Evolutionary conservation across 1,140 invertebrate genomes (phyloP), one percentile per base, ranked within the genome.

Genomic region (Mya arenaria): DNA sequence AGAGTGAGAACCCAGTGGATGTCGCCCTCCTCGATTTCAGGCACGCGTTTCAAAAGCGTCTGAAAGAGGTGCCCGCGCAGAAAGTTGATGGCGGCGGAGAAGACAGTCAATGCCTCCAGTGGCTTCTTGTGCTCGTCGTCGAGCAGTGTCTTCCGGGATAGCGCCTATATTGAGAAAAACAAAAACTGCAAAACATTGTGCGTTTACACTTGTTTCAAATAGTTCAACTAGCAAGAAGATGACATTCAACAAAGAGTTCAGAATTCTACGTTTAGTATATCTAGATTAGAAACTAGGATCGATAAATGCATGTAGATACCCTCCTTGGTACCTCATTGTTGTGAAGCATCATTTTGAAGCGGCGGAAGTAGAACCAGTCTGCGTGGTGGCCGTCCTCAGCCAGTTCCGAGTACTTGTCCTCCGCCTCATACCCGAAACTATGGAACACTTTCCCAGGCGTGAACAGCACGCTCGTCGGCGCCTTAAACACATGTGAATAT

Each of bases 51-150:
- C 23, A n/a, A 32, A 37, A 60, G 5, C 15, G 19, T 39, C 3
- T 74, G 13, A 0, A 74, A 17, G 2, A 60, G 52, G 41, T 74
- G 32, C 6, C 60, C 17, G 3, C 39, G 56, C 15, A 60, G 8
- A n/a, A 36, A 74, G 56, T 60, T 56, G 17, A 74, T 74, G 36
- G 52, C 71, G 23, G 55, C 32, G 23, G 56, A 58, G 41, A 74
- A 74, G 3, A 74, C 71, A 30, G 71, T 60, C 55, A 58, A 25
- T 17, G 71, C 52, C 1, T 3, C 0, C 1, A 74, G 34, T 1
- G 52, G 30, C 25, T 39, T 74, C n/a, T 60, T 60, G 17, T 56
- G 32, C 19, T 74, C 71, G 28, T 60, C 71, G 28, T 19, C 2
- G 4, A 58, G 4, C 8, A 60, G 10, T 37, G 55, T 60, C 17